Base-by-base conservation (phyloP, 2,113 vertebrate species). In the Sinocyclocheilus rhinocerous region DNA sequence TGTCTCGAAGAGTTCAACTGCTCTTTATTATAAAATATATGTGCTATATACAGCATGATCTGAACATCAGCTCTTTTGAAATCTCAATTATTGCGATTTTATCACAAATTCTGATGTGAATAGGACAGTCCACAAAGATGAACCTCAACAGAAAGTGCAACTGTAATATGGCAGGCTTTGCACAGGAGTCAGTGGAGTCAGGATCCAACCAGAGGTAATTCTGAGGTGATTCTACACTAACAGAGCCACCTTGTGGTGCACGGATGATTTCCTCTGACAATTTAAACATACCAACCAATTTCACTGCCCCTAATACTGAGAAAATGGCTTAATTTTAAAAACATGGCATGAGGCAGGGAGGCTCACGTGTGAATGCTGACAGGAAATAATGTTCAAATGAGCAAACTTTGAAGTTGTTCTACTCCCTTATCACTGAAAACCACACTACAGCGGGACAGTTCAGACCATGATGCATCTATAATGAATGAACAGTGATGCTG, bases 191-290 rank as follows among this genome's bases (percentile, higher is more conserved):
- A 42, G 42, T 42, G 42, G 29, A 33, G 4, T 36, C 36, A 36
- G 10, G 45, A 11, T 45, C 45, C 29, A 81, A 22, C 13, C 26
- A 83, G 42, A 72, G 65, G 48, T 72, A 15, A 55, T 72, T 39
- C 24, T 52, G 26, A 83, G 36, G 59, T 22, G 33, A 48, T 0
- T 70, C 52, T 79, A 86, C 88, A 85, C 63, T 59, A 55, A 89
- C 81, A 85, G 90, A 86, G 88, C 90, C 90, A 91, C 83, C 91
- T 90, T 84, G 91, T 90, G 92, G 91, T 83, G 48, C 45, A 81
- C 0, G 18, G 4, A 24, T 81, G n/a, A 76, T 48, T 81, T 67
- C 67, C 79, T 48, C 20, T 24, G n/a, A 81, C 9, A 13, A 24
- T 11, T 22, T 45, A 67, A 29, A 48, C 59, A 48, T 29, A 67